Evolutionary conservation across 2,797 vertebrate genomes (phyloP), one percentile per base, ranked within the genome.

Genomic region (Lates japonicus): DNA sequence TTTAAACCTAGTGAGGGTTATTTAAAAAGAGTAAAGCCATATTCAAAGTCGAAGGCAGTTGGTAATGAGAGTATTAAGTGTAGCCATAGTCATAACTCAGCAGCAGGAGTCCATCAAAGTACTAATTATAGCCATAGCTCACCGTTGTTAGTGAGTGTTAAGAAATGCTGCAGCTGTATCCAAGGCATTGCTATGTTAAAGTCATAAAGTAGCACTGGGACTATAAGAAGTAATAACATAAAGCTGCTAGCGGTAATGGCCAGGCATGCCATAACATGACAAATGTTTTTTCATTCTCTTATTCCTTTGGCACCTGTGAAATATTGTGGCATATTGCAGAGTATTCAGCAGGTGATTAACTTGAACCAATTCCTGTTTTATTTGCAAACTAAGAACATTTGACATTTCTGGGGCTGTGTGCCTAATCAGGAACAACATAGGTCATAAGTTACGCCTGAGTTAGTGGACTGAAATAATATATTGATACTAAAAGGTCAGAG

Each of bases 91-190:
- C 81, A 73, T 76, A 88, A 84, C 55, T 83, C 81, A 81, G 77
- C 66, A 65, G 78, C 70, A 81, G 83, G 76, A 61, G 70, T 86
- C 70, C 79, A 70, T 86, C 80, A 84, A 73, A 73, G 57, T 61
- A 48, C 76, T 82, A 87, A 84, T 85, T 80, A 78, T 71, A 83
- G 37, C 70, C 69, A 69, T 80, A 77, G 63, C 57, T 83, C 76
- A 83, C 42, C 10, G 48, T 77, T 29, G 25, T 29, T 29, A 29
- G 25, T n/a, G 48, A 71, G 49, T 41, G 55, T 70, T 77, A 39
- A 58, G 78, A 74, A 84, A n/a, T n/a, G n/a, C n/a, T 49, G 71
- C 67, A 72, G 67, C 61, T 72, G 59, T 70, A 66, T 68, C 70
- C 11, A 29, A 29, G 25, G 25, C 25, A 54, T 37, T 12, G 7